Evolutionary conservation across 2,888 invertebrate species (phyloP).

Genomic region (Theretra japonica): DNA sequence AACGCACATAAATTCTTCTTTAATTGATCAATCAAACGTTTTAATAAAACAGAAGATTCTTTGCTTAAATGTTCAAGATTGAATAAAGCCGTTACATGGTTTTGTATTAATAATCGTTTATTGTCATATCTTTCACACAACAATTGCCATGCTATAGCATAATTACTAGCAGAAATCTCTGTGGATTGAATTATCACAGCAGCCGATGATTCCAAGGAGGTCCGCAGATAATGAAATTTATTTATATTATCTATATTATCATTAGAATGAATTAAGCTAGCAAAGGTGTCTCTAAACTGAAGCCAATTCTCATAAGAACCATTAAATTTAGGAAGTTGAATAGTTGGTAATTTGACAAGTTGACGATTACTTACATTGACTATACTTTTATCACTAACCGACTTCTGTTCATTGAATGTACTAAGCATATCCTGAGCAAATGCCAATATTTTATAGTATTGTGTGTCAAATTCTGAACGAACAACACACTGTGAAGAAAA

Average conservation of each 20-base stretch:
- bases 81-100: too few relatives aligned
- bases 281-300: slow-evolving; percentile 43
- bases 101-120: too few relatives aligned
- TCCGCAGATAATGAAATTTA: slow-evolving; percentile 43
- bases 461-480: too few relatives aligned
- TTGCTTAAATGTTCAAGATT: too few relatives aligned
- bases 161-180: slow-evolving; percentile 39
- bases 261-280: slow-evolving; percentile 40
- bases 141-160: slow-evolving; percentile 41
- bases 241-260: slow-evolving; percentile 41
- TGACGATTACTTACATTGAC: not conserved
- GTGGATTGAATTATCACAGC: slow-evolving; percentile 41
- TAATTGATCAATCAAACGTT: too few relatives aligned
- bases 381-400: too few relatives aligned
- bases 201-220: slow-evolving; percentile 42
- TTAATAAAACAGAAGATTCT: too few relatives aligned
- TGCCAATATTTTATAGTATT: too few relatives aligned
- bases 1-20: too few relatives aligned
- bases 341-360: slow-evolving; percentile 42
- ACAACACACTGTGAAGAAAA: too few relatives aligned
- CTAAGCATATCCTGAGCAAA: too few relatives aligned
- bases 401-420: too few relatives aligned
- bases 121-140: slow-evolving; percentile 41
- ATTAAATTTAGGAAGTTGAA: slow-evolving; percentile 43
- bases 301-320: slow-evolving; percentile 43